Conservation (phyloP, 35 echinoderm and acorn worm genomes). For the Acanthaster planci region DNA sequence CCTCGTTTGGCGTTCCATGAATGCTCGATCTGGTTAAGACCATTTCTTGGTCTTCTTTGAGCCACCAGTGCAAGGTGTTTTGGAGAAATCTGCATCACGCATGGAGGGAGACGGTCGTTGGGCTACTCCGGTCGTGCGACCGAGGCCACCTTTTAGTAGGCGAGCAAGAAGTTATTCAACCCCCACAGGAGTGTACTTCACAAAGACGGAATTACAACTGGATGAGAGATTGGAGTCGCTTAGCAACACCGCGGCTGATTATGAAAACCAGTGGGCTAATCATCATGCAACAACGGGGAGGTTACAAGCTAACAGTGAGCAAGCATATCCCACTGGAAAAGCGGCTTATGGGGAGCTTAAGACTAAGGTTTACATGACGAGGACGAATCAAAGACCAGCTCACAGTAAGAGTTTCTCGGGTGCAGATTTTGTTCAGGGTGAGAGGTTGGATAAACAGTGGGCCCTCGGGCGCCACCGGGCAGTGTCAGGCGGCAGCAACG, state of each 20-base stretch:
- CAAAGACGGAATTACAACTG: conserved; percentile 22
- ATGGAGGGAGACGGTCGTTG: conserved; percentile 8
- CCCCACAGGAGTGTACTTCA: background rate
- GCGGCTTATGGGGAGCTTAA: background rate
- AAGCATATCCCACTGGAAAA: background rate
- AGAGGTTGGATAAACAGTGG: conserved; percentile 1
- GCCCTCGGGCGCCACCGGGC: background rate
- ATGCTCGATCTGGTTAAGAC: background rate
- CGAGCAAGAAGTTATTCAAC: background rate
- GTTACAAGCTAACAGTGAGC: background rate
- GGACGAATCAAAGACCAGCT: background rate
- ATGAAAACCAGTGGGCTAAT: background rate
- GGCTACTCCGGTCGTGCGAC: background rate
- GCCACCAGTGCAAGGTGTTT: background rate
- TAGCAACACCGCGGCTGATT: background rate
- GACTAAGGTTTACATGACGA: background rate
- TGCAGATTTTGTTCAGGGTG: background rate
- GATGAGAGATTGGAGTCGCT: conserved; percentile 1
- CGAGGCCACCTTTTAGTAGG: background rate
- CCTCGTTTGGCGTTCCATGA: background rate
- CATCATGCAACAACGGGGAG: background rate
- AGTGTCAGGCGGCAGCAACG: background rate
- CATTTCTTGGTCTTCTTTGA: background rate
- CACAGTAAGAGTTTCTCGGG: conserved; percentile 8
- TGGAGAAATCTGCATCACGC: background rate